Evolutionary conservation across 2,888 invertebrate genomes (phyloP).

Genomic region (Heteropelma amictum): DNA sequence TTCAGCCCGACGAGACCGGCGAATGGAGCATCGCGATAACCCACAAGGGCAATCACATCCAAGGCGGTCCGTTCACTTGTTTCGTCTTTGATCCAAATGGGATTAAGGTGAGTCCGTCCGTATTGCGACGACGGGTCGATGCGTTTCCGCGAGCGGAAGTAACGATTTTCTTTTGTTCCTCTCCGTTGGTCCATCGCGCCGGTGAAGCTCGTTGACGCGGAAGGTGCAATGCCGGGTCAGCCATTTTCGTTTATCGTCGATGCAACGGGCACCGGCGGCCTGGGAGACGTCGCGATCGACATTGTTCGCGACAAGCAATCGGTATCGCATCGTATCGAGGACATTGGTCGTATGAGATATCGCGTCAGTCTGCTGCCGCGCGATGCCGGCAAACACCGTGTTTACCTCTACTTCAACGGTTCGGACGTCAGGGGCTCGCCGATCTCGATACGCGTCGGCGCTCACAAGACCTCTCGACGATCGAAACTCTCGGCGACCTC

Average conservation of each 20-base stretch:
- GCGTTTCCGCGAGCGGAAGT: too few relatives aligned
- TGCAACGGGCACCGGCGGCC: constrained; percentile 88
- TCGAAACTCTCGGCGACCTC: constrained; percentile 64
- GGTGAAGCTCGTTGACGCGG: constrained; percentile 84
- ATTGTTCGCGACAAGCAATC: constrained; percentile 94
- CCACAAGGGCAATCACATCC: constrained; percentile 96
- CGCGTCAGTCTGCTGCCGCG: constrained; percentile 89
- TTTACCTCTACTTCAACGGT: constrained; percentile 97
- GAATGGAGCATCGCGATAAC: constrained; percentile 98
- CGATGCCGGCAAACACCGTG: constrained; percentile 88
- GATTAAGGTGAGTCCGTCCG: constrained; percentile 85
- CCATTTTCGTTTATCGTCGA: constrained; percentile 92
- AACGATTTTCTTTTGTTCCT: not conserved
- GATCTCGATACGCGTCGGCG: constrained; percentile 91
- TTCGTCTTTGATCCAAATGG: constrained; percentile 96
- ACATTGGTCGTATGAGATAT: constrained; percentile 86
- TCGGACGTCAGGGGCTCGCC: constrained; percentile 90
- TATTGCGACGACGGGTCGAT: too few relatives aligned
- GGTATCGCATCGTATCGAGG: constrained; percentile 89
- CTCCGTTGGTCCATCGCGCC: too few relatives aligned
- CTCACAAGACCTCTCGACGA: constrained; percentile 80
- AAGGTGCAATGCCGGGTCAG: constrained; percentile 90
- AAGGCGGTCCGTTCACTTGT: constrained; percentile 97
- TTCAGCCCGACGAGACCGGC: constrained; percentile 98
- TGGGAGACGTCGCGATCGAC: constrained; percentile 92